These are phyloP conservation scores for Callinectes sapidus DNA, from an alignment of 2,888 invertebrate genomes.

Conservation along the genomic window DNA sequence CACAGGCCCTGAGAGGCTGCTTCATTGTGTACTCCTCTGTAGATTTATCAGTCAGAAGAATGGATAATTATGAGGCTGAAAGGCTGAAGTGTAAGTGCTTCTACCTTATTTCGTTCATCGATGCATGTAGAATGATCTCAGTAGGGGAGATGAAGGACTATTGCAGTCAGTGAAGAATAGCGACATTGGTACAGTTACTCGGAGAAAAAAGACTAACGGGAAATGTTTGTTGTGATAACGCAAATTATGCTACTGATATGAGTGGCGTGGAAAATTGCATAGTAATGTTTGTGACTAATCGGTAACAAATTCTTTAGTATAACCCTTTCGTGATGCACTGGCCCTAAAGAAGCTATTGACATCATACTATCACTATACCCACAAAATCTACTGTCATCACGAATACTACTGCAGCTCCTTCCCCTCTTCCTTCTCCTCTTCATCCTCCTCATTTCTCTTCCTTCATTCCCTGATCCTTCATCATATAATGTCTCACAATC, in stretches of 20 bases:
- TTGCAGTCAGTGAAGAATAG: background rate
- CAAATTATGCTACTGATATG: background rate
- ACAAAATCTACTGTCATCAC: background rate
- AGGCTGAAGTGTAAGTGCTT: background rate
- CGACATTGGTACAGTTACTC: background rate
- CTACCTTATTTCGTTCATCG: background rate
- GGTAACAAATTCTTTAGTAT: background rate
- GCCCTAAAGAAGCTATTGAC: background rate
- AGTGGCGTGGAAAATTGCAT: background rate
- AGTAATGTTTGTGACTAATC: background rate
- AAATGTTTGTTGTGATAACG: background rate
- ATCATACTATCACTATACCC: background rate
- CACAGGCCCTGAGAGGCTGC: background rate
- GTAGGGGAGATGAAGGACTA: background rate
- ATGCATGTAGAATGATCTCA: background rate
- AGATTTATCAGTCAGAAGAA: conserved; percentile 8
- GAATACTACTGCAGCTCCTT: background rate
- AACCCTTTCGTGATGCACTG: background rate
- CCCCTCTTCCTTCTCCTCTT: background rate
- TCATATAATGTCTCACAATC: background rate
- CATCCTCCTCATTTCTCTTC: background rate
- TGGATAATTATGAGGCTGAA: background rate
- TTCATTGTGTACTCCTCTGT: background rate
- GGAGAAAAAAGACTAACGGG: background rate
- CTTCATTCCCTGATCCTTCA: too few species aligned